Evolutionary conservation across 2,113 vertebrate species (phyloP).

Genomic region (Ochotona curzoniae): DNA sequence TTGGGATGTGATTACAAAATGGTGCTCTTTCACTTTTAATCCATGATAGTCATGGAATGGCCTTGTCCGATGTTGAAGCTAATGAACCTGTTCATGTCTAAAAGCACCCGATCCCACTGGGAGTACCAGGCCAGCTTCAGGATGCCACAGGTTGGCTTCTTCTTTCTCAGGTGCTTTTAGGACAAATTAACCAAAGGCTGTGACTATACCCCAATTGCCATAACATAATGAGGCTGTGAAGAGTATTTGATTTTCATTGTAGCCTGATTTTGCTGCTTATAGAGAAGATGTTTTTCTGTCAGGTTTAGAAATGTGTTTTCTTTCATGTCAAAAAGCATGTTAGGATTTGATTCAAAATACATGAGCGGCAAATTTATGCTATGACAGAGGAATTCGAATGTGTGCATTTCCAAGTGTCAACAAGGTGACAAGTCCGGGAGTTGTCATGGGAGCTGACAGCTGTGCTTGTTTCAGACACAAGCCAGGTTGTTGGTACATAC

Average conservation of each 20-base stretch:
- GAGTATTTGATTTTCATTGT: not conserved
- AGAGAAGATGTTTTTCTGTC: constrained; percentile 2
- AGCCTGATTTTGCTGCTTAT: not conserved
- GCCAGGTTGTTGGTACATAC: constrained; percentile 14
- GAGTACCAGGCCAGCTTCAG: not conserved
- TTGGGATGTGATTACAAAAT: not conserved
- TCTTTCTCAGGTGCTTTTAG: not conserved
- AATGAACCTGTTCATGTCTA: constrained; percentile 12
- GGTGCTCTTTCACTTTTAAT: not conserved
- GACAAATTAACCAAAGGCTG: not conserved
- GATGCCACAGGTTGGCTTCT: not conserved
- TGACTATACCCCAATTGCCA: not conserved
- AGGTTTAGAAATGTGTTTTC: constrained; percentile 19
- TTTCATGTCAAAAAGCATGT: constrained; percentile 39
- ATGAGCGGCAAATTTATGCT: not conserved
- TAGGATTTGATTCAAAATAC: constrained; percentile 37
- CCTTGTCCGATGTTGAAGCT: not conserved
- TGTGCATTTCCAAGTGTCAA: constrained; percentile 27
- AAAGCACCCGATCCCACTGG: not conserved
- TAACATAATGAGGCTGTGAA: not conserved
- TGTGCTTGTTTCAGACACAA: not conserved
- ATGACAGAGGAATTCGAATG: constrained; percentile 52
- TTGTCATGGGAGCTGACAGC: constrained; percentile 29
- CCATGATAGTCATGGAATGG: not conserved
- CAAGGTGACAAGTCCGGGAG: constrained; percentile 6